Base-by-base conservation (phyloP, 2,797 vertebrate genomes). In the Pteropus rufus region DNA sequence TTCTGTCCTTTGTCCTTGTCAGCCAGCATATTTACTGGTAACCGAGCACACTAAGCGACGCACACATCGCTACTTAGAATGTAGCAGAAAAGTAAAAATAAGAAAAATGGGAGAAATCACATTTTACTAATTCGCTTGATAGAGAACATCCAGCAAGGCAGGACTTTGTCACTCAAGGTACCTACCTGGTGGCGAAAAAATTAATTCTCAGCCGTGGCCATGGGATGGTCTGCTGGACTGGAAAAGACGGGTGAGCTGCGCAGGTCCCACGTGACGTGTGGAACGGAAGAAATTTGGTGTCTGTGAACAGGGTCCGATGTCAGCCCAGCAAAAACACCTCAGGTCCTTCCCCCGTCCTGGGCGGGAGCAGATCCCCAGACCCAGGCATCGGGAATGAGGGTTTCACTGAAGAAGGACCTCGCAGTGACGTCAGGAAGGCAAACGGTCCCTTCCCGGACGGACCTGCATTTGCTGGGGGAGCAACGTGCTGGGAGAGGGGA, bases 21-120 rank as follows among this genome's bases (percentile, higher is more conserved):
- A 21, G 67, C 11, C 10, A 8, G 6, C 29, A 0, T 58, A 3
- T 19, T 3, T 6, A 14, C 24, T 5, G 21, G 3, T 5, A 24
- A 23, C 23, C 1, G 21, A 7, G n/a, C 0, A 7, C 19, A 14
- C 2, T 2, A 19, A 65, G 18, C 7, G 4, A 46, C 5, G 7
- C 2, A 10, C 4, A 0, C 2, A 4, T 14, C 0, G 8, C 10
- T 7, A 23, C 58, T 15, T 21, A 7, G 65, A 41, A 23, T 12
- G n/a, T 0, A 21, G 46, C 6, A 46, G 18, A 39, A 9, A 29
- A 34, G 7, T 29, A 15, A 10, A 16, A n/a, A 2, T 34, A 67
- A 12, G 8, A 15, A 26, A n/a, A 21, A 44, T 0, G 16, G 56
- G 16, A 56, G 29, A 9, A 39, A 19, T 3, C 31, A 12, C 39